Evolutionary conservation across 2,113 vertebrate species (phyloP).

Genomic region (Phaetusa simplex): DNA sequence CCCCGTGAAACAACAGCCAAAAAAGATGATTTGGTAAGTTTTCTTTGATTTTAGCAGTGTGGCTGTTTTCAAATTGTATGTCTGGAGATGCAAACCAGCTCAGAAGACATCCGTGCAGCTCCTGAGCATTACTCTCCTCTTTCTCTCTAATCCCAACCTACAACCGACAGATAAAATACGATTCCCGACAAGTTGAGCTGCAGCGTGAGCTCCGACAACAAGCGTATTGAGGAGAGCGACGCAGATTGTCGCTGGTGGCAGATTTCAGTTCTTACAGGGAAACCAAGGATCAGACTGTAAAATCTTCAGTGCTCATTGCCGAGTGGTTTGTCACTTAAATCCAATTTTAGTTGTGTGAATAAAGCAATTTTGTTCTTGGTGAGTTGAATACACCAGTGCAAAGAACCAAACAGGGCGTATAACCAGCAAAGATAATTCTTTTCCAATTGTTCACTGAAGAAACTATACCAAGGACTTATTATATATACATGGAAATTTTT

Average conservation of each 20-base stretch:
- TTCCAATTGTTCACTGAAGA: background rate
- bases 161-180: rapidly evolving
- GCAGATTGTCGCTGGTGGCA: rapidly evolving
- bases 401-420: background rate
- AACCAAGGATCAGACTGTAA: background rate
- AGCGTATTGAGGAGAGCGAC: rapidly evolving
- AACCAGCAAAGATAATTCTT: background rate
- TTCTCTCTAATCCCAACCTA: background rate
- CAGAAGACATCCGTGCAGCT: background rate
- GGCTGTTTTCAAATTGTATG: background rate
- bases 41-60: background rate
- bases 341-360: rapidly evolving
- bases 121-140: rapidly evolving
- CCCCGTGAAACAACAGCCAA: background rate
- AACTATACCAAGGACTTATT: background rate
- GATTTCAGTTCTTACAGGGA: background rate
- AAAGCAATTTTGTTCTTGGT: background rate
- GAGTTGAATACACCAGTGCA: background rate
- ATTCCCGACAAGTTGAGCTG: background rate
- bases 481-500: background rate
- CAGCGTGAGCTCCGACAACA: background rate
- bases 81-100: background rate
- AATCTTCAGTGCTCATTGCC: background rate
- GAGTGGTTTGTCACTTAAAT: background rate
- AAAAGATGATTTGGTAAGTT: background rate